These are phyloP conservation scores for Ameiurus melas DNA, from an alignment of 2,113 vertebrate species.

Conservation along the genomic window DNA sequence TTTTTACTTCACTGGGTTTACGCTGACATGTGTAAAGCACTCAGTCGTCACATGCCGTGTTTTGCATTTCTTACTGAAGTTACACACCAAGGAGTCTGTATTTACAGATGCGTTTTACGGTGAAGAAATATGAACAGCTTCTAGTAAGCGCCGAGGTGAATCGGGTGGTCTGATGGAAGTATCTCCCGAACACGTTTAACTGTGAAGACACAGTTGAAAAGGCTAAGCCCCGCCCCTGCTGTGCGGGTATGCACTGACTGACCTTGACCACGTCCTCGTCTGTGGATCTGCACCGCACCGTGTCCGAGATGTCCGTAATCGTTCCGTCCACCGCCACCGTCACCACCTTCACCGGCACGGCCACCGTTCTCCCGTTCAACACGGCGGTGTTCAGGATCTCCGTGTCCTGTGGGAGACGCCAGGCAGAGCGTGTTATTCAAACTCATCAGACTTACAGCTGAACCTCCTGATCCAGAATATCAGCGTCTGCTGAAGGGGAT, in stretches of 20 bases:
- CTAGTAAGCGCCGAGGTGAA: neutral
- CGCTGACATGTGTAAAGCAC: neutral
- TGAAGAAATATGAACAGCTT: neutral
- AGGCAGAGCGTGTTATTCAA: neutral
- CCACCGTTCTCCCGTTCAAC: constrained; percentile 87
- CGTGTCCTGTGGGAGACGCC: constrained; percentile 74
- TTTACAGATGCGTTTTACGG: neutral
- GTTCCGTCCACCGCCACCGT: constrained; percentile 79
- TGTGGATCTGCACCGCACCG: constrained; percentile 82
- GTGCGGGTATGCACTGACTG: constrained; percentile 49
- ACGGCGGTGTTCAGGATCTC: constrained; percentile 94
- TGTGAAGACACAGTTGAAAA: neutral
- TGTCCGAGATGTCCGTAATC: constrained; percentile 86
- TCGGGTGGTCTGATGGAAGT: neutral
- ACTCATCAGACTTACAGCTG: neutral
- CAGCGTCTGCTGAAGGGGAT: neutral
- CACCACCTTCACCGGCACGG: constrained; percentile 87
- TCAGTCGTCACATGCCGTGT: neutral
- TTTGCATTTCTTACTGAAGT: neutral
- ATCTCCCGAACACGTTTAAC: neutral
- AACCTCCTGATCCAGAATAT: neutral
- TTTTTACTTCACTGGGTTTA: neutral
- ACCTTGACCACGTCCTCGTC: constrained; percentile 92
- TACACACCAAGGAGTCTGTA: neutral
- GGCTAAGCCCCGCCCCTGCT: neutral